Conservation (phyloP, 2,113 vertebrate genomes). For the Lepisosteus osseus region DNA sequence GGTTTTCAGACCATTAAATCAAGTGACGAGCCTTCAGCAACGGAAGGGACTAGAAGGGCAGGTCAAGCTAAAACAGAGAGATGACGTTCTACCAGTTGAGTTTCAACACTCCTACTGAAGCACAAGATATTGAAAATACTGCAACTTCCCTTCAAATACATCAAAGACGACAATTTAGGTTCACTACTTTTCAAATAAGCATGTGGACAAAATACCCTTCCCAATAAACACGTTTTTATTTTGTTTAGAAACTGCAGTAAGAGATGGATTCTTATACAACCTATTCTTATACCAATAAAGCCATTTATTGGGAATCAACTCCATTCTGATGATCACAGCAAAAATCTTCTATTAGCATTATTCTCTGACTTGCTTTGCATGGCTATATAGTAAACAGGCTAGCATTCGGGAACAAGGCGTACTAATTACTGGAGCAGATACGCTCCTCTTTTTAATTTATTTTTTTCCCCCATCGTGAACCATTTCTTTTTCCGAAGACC, state of each 20-base stretch:
- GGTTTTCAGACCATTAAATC: no score
- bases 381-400: neutral
- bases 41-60: neutral
- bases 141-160: neutral
- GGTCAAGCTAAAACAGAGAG: neutral
- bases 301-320: neutral
- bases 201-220: neutral
- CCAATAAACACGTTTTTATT: neutral
- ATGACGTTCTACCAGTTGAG: neutral
- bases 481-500: slow-evolving; percentile 18
- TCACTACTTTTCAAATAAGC: neutral
- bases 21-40: no score
- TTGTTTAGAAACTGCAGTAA: neutral
- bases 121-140: slow-evolving; percentile 10
- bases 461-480: slow-evolving; percentile 19
- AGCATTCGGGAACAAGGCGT: neutral
- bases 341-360: neutral
- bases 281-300: neutral
- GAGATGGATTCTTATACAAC: neutral
- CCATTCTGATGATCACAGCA: no score
- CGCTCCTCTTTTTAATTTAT: neutral
- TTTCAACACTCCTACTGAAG: neutral
- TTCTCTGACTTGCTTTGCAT: neutral
- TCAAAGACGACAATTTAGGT: neutral
- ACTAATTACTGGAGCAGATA: slow-evolving; percentile 27